Evolutionary conservation across 2,888 invertebrate genomes (phyloP).

Genomic region (Tillus elongatus): DNA sequence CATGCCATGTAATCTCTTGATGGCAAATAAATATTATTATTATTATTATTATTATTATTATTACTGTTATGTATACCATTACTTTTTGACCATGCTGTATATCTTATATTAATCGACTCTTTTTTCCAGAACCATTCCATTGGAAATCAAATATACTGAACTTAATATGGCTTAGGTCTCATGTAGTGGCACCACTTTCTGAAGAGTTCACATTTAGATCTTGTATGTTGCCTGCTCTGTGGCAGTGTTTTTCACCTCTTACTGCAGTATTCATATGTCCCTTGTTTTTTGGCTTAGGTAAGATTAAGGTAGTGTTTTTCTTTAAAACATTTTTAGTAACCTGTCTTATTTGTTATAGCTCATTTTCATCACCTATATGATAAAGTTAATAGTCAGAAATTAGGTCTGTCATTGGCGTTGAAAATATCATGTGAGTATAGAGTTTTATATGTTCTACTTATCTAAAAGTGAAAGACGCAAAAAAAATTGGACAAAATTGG

Average conservation of each 20-base stretch:
- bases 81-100: neutral
- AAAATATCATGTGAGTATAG: conserved; percentile 60
- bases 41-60: too few species aligned
- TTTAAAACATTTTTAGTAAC: too few species aligned
- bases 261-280: conserved; percentile 78
- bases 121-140: conserved; percentile 33
- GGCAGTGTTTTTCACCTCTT: conserved; percentile 69
- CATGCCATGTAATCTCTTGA: too few species aligned
- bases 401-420: conserved; percentile 50
- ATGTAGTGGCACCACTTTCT: conserved; percentile 83
- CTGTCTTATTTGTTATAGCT: conserved; percentile 49
- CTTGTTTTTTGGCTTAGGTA: conserved; percentile 83
- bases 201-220: conserved; percentile 95
- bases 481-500: too few species aligned
- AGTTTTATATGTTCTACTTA: too few species aligned
- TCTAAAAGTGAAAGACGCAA: too few species aligned
- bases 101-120: neutral
- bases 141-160: conserved; percentile 64
- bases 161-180: conserved; percentile 79
- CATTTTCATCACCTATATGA: conserved; percentile 90
- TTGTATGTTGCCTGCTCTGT: conserved; percentile 85
- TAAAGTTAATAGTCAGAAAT: conserved; percentile 47
- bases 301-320: too few species aligned
- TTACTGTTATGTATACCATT: neutral
- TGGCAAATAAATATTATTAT: too few species aligned